Conservation (phyloP, 2,113 vertebrate species). For the Plectropomus leopardus region DNA sequence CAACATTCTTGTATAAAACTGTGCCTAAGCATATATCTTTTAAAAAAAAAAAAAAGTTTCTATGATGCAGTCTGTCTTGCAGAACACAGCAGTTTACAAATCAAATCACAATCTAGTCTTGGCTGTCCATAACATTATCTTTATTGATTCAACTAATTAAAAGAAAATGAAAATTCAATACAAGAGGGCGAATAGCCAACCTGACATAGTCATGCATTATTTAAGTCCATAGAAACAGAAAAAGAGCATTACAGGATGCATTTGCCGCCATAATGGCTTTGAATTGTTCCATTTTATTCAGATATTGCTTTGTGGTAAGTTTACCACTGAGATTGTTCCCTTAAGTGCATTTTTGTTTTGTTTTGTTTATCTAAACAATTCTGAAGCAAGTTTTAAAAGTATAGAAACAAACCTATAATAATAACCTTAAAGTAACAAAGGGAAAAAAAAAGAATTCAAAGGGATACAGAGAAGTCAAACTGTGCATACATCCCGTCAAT, state of each 20-base stretch:
- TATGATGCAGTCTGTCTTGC: background rate
- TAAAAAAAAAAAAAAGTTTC: background rate
- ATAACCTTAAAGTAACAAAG: background rate
- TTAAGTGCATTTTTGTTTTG: background rate
- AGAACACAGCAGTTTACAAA: constrained; percentile 4
- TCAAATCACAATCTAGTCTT: constrained; percentile 7
- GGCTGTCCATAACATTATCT: background rate
- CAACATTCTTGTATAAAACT: background rate
- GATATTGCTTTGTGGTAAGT: background rate
- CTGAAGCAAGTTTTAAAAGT: background rate
- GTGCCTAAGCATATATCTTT: background rate
- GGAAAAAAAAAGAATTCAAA: background rate
- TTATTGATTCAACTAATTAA: constrained; percentile 20
- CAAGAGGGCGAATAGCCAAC: background rate
- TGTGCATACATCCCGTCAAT: background rate
- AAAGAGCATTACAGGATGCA: background rate
- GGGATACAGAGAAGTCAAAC: constrained; percentile 3
- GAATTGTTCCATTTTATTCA: background rate
- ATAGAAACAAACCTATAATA: background rate
- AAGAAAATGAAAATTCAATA: constrained; percentile 8
- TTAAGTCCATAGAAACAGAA: background rate
- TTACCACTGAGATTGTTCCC: background rate
- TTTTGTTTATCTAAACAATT: background rate
- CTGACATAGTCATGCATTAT: background rate
- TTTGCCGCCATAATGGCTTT: background rate